These are phyloP conservation scores for Colletes latitarsis DNA, from an alignment of 1,140 invertebrate genomes.

Conservation along the genomic window DNA sequence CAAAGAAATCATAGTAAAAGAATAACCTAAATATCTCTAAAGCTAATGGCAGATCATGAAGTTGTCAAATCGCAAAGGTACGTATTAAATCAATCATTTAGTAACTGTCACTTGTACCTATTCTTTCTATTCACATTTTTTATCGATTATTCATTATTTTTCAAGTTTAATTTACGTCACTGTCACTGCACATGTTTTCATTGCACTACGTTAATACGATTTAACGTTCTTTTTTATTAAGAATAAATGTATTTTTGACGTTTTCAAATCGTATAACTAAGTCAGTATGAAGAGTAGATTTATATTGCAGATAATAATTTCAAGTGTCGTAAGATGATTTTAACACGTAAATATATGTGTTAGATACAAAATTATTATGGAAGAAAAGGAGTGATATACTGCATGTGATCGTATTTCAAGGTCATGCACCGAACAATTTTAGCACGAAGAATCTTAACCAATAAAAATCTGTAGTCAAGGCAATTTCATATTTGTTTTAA, in stretches of 20 bases:
- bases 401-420: conserved; percentile 37
- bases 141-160: background rate
- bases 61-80: conserved; percentile 68
- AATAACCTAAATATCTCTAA: conserved; percentile 5
- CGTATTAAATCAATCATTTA: background rate
- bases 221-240: background rate
- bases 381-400: conserved; percentile 24
- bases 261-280: background rate
- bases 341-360: background rate
- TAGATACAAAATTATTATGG: conserved; percentile 1
- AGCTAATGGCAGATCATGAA: conserved; percentile 73
- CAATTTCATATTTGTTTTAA: conserved; percentile 10
- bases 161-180: no score
- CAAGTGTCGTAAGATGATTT: background rate
- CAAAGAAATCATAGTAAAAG: conserved; percentile 24
- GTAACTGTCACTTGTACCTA: conserved; percentile 42
- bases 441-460: conserved; percentile 29
- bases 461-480: conserved; percentile 23
- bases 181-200: background rate
- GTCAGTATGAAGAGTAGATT: background rate
- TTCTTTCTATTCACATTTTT: background rate
- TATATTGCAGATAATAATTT: conserved; percentile 6
- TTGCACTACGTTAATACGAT: background rate
- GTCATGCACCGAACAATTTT: conserved; percentile 37
- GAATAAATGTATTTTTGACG: background rate